Conservation (phyloP, 2,113 vertebrate genomes). For the Parus major region DNA sequence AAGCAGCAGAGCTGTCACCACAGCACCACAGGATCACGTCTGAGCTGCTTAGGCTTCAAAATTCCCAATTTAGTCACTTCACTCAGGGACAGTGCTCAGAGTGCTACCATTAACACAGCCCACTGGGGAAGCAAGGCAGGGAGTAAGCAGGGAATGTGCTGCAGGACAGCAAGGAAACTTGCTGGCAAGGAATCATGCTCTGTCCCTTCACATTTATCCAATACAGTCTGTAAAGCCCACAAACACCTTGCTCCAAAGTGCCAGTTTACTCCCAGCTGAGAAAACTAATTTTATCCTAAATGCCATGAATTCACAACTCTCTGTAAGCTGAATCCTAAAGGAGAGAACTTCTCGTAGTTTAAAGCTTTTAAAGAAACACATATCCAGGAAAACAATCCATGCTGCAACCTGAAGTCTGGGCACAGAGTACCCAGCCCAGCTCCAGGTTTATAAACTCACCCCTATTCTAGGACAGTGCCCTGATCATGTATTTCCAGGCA, state of each 20-base stretch:
- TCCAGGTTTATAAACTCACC: not conserved
- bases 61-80: not conserved
- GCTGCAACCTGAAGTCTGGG: not conserved
- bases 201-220: not conserved
- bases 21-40: accelerated
- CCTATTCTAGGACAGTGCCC: not conserved
- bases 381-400: not conserved
- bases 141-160: not conserved
- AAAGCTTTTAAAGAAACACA: not conserved
- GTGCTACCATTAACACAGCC: not conserved
- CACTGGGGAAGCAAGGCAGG: not conserved
- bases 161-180: not conserved
- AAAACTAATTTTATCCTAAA: not conserved
- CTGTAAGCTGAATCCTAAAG: not conserved
- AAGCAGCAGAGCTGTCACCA: not conserved
- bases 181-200: not conserved
- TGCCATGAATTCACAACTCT: not conserved
- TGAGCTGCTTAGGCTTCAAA: not conserved
- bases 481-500: not conserved
- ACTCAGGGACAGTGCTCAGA: not conserved
- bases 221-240: not conserved
- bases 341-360: not conserved
- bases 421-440: not conserved
- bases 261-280: not conserved
- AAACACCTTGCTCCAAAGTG: not conserved